Conservation (phyloP, 2,113 vertebrate genomes). For the Phalacrocorax pelagicus region DNA sequence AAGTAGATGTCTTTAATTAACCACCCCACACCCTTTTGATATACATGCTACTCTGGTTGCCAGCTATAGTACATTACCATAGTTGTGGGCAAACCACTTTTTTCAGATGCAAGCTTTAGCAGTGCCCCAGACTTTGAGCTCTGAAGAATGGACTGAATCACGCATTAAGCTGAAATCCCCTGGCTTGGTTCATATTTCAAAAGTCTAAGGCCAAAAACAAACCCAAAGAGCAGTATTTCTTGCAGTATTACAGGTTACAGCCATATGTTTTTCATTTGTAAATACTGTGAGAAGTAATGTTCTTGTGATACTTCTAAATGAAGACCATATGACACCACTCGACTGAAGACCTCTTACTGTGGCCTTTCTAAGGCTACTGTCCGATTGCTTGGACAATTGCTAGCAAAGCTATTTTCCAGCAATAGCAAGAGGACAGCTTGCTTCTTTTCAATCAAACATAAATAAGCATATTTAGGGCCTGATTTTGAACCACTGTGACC, state of each 20-base stretch:
- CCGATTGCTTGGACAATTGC: conserved; percentile 2
- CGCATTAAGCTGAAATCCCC: conserved; percentile 64
- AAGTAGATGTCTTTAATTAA: conserved; percentile 47
- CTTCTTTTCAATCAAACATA: not conserved
- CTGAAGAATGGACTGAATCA: conserved; percentile 55
- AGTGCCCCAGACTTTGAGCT: not conserved
- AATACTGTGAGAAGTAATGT: conserved; percentile 75
- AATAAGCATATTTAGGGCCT: not conserved
- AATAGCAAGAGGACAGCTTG: not conserved
- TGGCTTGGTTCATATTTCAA: conserved; percentile 72
- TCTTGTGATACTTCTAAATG: conserved; percentile 75
- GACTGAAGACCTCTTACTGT: conserved; percentile 30
- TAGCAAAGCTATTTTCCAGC: not conserved
- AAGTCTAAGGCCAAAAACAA: conserved; percentile 54
- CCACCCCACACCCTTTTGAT: conserved; percentile 4
- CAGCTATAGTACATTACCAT: not conserved
- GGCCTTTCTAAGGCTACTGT: conserved; percentile 59
- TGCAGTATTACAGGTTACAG: conserved; percentile 64
- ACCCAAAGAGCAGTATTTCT: conserved; percentile 66
- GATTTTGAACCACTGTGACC: not conserved
- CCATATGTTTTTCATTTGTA: conserved; percentile 76
- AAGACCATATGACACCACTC: conserved; percentile 69
- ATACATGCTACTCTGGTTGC: not conserved
- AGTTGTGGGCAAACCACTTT: conserved; percentile 22
- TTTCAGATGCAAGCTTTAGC: conserved; percentile 16